These are phyloP conservation scores for Emys orbicularis DNA, from an alignment of 2,797 vertebrate species.

Conservation along the genomic window DNA sequence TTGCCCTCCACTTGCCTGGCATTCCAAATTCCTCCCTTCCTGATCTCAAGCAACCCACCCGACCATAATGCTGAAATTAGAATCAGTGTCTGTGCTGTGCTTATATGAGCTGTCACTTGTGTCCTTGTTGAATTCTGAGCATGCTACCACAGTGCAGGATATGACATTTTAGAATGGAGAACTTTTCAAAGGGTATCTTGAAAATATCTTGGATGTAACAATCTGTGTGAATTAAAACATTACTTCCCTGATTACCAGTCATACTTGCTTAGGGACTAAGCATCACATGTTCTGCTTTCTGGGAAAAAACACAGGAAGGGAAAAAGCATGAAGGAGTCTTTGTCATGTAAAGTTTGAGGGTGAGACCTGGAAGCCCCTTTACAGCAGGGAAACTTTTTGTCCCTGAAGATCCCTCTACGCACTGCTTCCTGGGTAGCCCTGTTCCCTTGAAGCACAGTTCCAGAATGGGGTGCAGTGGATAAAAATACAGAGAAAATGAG, in stretches of 20 bases:
- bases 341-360: not conserved
- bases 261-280: not conserved
- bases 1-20: not conserved
- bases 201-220: not conserved
- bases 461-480: not conserved
- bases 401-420: too few species aligned
- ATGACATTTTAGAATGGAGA: not conserved
- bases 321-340: not conserved
- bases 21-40: not conserved
- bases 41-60: not conserved
- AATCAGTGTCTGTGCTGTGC: not conserved
- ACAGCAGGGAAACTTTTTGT: too few species aligned
- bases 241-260: not conserved
- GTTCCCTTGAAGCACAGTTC: not conserved
- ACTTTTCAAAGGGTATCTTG: not conserved
- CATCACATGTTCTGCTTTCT: not conserved
- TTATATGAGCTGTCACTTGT: not conserved
- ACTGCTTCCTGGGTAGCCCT: not conserved
- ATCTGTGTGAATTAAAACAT: too few species aligned
- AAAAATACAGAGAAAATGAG: not conserved
- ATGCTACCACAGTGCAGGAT: not conserved
- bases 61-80: not conserved
- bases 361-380: too few species aligned
- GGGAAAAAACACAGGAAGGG: not conserved
- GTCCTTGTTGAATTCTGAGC: not conserved